Base-by-base conservation (phyloP, 2,888 invertebrate species). In the Agrochola macilenta region DNA sequence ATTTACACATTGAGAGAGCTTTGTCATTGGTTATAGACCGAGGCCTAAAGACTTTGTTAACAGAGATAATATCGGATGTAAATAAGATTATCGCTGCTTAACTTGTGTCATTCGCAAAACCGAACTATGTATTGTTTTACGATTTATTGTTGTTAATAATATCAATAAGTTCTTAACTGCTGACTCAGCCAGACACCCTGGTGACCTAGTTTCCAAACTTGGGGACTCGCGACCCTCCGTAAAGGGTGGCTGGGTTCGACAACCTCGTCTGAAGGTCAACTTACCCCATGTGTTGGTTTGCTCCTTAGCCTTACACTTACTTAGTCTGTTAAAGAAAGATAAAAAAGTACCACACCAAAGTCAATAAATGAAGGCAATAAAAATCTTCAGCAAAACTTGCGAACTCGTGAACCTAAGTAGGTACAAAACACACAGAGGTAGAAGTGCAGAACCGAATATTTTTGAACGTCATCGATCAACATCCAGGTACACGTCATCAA, bases 181-280 rank as follows among this genome's bases (percentile, higher is more conserved):
- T 30, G 69, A 54, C 23, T 81, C 57, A 4, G 35, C 43, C 79
- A 69, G 69, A 54, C 76, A 69, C 76, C 84, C 84, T 77, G 43
- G 69, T 91, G 90, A 90, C 92, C 92, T 84, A 91, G 66, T 89
- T 92, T 80, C 76, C 46, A 46, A 71, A 66, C 68, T 72, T 79
- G 80, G 89, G 87, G 52, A 79, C 78, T 52, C 68, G 74, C 84
- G 72, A 82, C 88, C 87, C 85, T 88, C 71, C 82, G 82, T 63
- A 79, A 84, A 82, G 91, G 92, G 91, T 88, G 85, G 76, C 58
- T 70, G 84, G 81, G 92, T 89, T 91, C 91, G 60, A 76, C 81
- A 90, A 90, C 87, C 82, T 84, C 58, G 87, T 80, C 86, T 92
- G 89, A 93, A 93, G 92, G 93, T 91, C 91, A 88, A 87, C 74